Evolutionary conservation across 2,888 invertebrate species (phyloP), one percentile per base, ranked within the genome.

Genomic region (Eupithecia vulgata): DNA sequence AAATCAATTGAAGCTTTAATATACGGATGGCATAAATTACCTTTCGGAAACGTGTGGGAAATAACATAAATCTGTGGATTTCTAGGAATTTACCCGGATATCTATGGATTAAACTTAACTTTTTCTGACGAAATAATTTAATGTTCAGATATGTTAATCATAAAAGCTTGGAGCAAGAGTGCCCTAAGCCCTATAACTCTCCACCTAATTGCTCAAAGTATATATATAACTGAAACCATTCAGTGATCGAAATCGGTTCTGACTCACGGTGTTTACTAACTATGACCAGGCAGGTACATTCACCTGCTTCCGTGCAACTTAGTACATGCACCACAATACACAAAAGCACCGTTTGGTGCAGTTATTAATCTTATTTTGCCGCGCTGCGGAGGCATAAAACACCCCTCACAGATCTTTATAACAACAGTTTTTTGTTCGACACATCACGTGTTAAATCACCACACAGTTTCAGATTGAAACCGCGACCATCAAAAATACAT

Each of bases 241-340:
- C 59, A 67, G 34, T 57, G 66, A 71, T 30, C 70, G 25, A 57
- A 12, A 25, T 5, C 57, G 25, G 5, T 13, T 13, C 45, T 37
- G 67, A 61, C 25, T 71, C 71, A 71, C 59, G 17, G 13, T 67
- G 48, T 67, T 67, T 67, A 67, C 67, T 34, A 61, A 61, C 61
- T 34, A 61, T 8, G 34, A 7, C 61, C 34, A 61, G 21, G 30
- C 34, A 61, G 21, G 30, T 59, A 34, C 34, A 61, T 17, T 21
- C 8, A 61, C 17, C 34, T 15, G 34, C 21, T 34, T 61, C 61
- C 61, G 30, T 34, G 61, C 61, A 17, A 17, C 17, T 12, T 25
- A 52, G 57, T 25, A 57, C 25, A 57, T 12, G 57, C 57, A 57
- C 25, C 57, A 57, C 25, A 57, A 57, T 13, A 57, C 57, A 21